These are phyloP conservation scores for Boleophthalmus pectinirostris DNA, from an alignment of 2,113 vertebrate species.

Conservation along the genomic window DNA sequence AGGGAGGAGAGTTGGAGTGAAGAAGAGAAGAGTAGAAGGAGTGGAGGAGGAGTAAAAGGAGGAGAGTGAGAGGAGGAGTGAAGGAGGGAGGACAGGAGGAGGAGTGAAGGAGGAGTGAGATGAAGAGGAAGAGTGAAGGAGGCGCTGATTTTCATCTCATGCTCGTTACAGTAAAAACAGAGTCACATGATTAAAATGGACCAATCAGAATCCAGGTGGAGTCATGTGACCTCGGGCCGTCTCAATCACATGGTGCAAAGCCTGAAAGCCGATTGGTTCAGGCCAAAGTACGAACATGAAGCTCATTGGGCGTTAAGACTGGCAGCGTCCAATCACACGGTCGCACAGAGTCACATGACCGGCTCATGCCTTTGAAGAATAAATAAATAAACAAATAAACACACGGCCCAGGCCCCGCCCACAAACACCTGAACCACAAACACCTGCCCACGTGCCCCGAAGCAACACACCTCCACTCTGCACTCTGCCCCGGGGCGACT, in stretches of 20 bases:
- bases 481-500: too few species aligned
- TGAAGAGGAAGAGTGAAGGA: neutral
- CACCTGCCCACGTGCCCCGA: too few species aligned
- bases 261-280: neutral
- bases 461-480: too few species aligned
- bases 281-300: neutral
- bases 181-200: neutral
- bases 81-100: neutral
- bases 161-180: neutral
- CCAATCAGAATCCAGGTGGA: neutral
- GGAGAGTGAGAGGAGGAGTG: too few species aligned
- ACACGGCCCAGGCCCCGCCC: neutral
- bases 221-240: too few species aligned
- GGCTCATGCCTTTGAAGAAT: conserved; percentile 56
- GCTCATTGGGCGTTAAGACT: conserved; percentile 4
- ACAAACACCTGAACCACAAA: neutral
- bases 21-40: too few species aligned
- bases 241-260: too few species aligned
- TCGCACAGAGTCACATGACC: conserved; percentile 18
- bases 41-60: too few species aligned
- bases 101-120: neutral
- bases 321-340: conserved; percentile 17
- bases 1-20: too few species aligned
- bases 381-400: conserved; percentile 58
- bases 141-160: neutral